Conservation (phyloP, 2,113 vertebrate genomes). For the Poicephalus meyeri region DNA sequence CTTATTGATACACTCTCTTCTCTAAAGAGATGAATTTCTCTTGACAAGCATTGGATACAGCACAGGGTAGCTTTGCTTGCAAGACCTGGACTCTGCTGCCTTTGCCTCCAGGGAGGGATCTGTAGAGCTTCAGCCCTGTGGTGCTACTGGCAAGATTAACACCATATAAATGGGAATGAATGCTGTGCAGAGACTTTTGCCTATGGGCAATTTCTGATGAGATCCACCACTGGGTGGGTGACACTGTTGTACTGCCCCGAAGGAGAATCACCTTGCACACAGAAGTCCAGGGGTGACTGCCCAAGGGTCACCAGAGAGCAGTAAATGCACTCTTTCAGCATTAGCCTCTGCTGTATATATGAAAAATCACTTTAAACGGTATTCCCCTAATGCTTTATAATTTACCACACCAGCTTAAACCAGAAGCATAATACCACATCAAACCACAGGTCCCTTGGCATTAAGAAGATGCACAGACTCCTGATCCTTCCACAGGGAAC, state of each 20-base stretch:
- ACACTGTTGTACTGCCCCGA: no score
- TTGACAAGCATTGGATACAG: not conserved
- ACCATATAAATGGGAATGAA: rapidly evolving
- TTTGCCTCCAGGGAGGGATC: not conserved
- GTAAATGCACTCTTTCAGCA: not conserved
- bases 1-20: no score
- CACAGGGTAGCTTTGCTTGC: not conserved
- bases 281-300: not conserved
- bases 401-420: not conserved
- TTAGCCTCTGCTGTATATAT: no score
- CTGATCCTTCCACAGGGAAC: not conserved
- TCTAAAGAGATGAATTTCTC: not conserved
- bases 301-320: not conserved
- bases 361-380: not conserved
- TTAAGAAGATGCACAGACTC: not conserved
- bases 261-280: not conserved
- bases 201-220: not conserved
- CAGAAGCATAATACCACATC: not conserved
- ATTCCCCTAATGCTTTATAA: not conserved
- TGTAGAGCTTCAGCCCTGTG: not conserved
- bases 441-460: not conserved
- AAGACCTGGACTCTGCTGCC: not conserved
- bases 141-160: not conserved
- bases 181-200: not conserved
- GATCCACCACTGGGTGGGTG: not conserved